Evolutionary conservation across 2,888 invertebrate species (phyloP).

Genomic region (Calliopum simillimum): DNA sequence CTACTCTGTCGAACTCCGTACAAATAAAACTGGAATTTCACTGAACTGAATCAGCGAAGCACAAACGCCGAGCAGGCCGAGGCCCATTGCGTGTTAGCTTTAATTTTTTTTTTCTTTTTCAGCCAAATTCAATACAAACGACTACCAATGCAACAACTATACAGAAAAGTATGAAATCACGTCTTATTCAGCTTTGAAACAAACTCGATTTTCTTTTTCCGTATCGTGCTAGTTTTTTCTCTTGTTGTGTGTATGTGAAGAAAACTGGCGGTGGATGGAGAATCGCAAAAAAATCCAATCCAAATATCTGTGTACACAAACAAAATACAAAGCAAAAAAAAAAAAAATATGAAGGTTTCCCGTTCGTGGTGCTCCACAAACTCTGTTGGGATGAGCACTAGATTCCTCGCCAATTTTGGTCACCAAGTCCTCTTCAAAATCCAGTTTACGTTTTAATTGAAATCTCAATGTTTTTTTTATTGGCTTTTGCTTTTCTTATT

Average conservation of each 20-base stretch:
- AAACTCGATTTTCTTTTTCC: constrained; percentile 31
- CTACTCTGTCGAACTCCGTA: constrained; percentile 26
- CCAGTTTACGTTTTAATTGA: constrained; percentile 26
- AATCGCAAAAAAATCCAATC: constrained; percentile 7
- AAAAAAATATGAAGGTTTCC: background rate
- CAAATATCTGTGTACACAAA: background rate
- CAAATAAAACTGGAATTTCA: constrained; percentile 24
- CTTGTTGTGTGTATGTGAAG: background rate
- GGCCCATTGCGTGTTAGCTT: constrained; percentile 48
- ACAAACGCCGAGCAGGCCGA: constrained; percentile 41
- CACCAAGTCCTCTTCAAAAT: constrained; percentile 14
- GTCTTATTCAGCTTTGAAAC: constrained; percentile 25
- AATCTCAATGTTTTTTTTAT: constrained; percentile 15
- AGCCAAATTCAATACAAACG: constrained; percentile 33
- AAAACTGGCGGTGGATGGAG: constrained; percentile 21
- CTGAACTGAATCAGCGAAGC: constrained; percentile 29
- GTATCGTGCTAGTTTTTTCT: constrained; percentile 5
- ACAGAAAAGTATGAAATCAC: constrained; percentile 27
- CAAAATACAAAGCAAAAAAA: constrained; percentile 13
- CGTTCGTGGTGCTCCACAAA: constrained; percentile 8
- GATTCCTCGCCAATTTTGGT: constrained; percentile 1
- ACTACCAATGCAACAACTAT: constrained; percentile 33
- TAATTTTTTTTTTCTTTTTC: constrained; percentile 48
- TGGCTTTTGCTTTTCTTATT: constrained; percentile 8
- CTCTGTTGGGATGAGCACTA: background rate